phyloP scores from a whole-genome alignment of 2,113 vertebrate species.

The Irena cyanogastra region DNA sequence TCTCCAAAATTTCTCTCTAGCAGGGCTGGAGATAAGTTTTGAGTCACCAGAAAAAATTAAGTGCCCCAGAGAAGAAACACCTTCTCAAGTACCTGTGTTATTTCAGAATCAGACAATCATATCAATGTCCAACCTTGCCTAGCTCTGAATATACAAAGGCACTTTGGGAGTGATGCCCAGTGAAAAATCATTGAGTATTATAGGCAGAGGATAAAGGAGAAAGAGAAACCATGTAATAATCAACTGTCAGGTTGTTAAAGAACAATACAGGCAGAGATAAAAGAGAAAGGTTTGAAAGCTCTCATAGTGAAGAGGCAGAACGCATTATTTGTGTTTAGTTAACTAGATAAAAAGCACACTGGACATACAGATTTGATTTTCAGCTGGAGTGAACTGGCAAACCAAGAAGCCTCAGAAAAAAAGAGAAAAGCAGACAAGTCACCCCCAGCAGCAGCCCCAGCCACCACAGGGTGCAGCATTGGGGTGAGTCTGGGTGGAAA shows the following conservation, averaged over 20 bases:
- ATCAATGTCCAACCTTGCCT: background rate
- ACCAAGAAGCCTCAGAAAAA: background rate
- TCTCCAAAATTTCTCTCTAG: background rate
- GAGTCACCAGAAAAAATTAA: background rate
- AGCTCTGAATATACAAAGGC: background rate
- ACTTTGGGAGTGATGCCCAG: background rate
- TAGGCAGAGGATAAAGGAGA: constrained; percentile 15
- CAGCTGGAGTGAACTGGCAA: background rate
- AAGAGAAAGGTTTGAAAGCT: constrained; percentile 48
- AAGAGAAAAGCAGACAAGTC: background rate
- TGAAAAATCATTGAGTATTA: background rate
- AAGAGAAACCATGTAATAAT: constrained; percentile 10
- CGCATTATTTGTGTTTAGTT: constrained; percentile 41
- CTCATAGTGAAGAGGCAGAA: constrained; percentile 16
- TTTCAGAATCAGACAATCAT: background rate
- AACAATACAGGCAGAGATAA: constrained; percentile 48
- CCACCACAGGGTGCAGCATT: rapidly evolving
- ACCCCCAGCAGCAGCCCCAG: background rate
- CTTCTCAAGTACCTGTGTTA: background rate
- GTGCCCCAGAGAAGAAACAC: background rate
- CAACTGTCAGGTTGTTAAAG: constrained; percentile 37
- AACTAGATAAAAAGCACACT: constrained; percentile 27
- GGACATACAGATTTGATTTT: constrained; percentile 35
- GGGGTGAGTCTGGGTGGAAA: background rate
- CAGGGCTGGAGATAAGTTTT: background rate